Base-by-base conservation (phyloP, 2,888 invertebrate genomes). In the Chymomyza fuscimana region DNA sequence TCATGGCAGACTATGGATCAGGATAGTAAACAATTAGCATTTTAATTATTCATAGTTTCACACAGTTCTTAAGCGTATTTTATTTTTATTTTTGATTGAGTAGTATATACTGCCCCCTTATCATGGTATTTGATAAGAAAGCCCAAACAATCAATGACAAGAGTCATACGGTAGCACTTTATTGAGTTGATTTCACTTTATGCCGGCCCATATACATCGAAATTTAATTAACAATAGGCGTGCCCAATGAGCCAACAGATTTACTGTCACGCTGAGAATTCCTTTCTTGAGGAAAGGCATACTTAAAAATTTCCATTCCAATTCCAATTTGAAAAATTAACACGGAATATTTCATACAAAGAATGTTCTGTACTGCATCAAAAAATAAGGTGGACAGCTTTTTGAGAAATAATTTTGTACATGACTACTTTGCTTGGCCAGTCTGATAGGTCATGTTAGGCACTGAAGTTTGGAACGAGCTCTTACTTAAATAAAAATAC, bases 1-100 rank as follows among this genome's bases (percentile, higher is more conserved):
- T 91, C 92, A 92, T 92, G 87, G 84, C 89, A 89, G 86, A 87
- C 91, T 91, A 73, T 61, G 78, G 76, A 19, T 52, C 50, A 50
- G 69, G 52, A 56, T 12, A 50, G 54, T 54, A 46, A 5, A 51
- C 10, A 7, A 19, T 25, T 51, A 5, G 10, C 16, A 56, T 51
- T 58, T 65, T 51, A 73, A 59, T 69, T 64, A 70, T 5, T 54
- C 71, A 63, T 60, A 12, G 36, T 36, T 63, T 10, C 60, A 67
- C 50, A 67, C 25, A 54, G 32, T 52, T 32, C 58, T 10, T 54
- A 64, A 9, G 56, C 25, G 22, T n/a, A 56, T 54, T 54, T 54
- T 1, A 32, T 56, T 59, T 58, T 9, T 7, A 4, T 22, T 60
- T 63, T 32, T 63, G 22, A 60, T 51, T 67, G n/a, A 1, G 10